A percentile compares a stretch with the other conserved stretches of the same genome.
Evolutionary conservation across 1,140 invertebrate genomes (phyloP).

Genomic region (Myzus persicae): DNA sequence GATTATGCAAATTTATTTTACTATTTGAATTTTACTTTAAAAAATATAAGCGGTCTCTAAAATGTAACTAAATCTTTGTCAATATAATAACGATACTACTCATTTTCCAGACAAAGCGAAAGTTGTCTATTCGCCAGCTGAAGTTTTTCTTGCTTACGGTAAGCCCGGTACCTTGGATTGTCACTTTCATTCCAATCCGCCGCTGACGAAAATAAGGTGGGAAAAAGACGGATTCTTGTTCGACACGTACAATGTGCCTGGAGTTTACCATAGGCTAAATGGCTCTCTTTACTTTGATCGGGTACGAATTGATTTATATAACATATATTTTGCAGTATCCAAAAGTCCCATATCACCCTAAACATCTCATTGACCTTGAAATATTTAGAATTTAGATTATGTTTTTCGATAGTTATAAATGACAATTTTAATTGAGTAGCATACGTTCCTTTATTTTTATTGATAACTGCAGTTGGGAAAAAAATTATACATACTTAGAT

Average conservation of each 20-base stretch:
- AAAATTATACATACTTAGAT: too few relatives aligned
- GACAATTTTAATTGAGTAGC: too few relatives aligned
- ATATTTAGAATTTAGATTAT: too few relatives aligned
- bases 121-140: slow-evolving; percentile 86
- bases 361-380: too few relatives aligned
- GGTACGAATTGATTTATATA: slow-evolving; percentile 63
- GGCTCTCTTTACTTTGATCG: slow-evolving; percentile 86
- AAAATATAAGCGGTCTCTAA: neutral
- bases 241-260: slow-evolving; percentile 88
- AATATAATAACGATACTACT: neutral
- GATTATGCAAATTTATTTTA: neutral
- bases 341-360: neutral
- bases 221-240: slow-evolving; percentile 92
- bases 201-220: slow-evolving; percentile 91
- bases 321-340: neutral
- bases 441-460: too few relatives aligned
- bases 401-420: too few relatives aligned
- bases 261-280: slow-evolving; percentile 84
- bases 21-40: neutral
- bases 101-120: slow-evolving; percentile 83
- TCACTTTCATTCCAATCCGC: slow-evolving; percentile 91
- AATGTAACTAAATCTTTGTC: neutral
- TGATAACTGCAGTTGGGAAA: too few relatives aligned
- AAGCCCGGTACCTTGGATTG: slow-evolving; percentile 90
- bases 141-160: slow-evolving; percentile 88